Evolutionary conservation across 2,797 vertebrate genomes (phyloP).

Genomic region (Scyliorhinus canicula): DNA sequence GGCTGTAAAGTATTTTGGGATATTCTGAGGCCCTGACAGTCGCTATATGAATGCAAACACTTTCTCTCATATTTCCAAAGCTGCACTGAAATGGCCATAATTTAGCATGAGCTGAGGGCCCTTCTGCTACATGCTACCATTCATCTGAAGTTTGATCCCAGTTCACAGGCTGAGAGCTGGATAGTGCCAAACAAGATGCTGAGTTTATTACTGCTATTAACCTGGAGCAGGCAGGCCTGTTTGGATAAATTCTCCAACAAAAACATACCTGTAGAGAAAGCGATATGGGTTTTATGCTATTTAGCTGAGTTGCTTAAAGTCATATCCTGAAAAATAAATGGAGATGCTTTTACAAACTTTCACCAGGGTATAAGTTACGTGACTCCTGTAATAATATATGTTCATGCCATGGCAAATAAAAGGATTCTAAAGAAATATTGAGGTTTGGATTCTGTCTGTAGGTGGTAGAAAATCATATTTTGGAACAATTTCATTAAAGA

Average conservation of each 20-base stretch:
- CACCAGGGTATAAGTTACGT: neutral
- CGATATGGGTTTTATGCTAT: neutral
- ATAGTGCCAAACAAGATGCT: neutral
- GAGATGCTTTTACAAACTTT: neutral
- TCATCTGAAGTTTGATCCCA: neutral
- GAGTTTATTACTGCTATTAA: neutral
- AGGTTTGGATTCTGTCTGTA: neutral
- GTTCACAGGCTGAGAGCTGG: neutral
- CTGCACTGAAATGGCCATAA: neutral
- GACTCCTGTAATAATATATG: neutral
- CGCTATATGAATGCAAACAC: neutral
- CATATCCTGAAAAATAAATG: neutral
- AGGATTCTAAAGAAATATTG: neutral
- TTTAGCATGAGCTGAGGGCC: neutral
- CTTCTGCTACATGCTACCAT: neutral
- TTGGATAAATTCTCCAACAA: neutral
- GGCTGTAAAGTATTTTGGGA: neutral
- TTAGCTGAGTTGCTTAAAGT: neutral
- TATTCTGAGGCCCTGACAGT: neutral
- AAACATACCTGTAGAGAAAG: neutral
- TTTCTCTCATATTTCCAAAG: neutral
- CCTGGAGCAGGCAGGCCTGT: neutral
- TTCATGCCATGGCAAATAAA: neutral
- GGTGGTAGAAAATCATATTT: slow-evolving; percentile 22
- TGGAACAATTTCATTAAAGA: slow-evolving; percentile 16